These are phyloP conservation scores for Eufriesea mexicana DNA, from an alignment of 1,140 invertebrate species.

Conservation along the genomic window DNA sequence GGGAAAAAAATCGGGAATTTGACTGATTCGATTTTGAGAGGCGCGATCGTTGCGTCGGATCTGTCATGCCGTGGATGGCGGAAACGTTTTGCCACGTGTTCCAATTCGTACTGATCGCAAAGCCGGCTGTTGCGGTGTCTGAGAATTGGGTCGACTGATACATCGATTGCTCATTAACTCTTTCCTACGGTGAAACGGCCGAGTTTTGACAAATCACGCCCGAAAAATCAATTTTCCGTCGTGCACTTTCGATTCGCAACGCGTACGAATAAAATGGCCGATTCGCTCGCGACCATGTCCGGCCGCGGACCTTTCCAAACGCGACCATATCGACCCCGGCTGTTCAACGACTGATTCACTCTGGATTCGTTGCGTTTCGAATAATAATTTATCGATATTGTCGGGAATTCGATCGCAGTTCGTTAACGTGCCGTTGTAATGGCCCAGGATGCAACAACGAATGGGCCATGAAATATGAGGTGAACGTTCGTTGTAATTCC, in stretches of 20 bases:
- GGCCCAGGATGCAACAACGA: neutral
- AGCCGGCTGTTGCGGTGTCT: neutral
- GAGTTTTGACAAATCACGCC: conserved; percentile 38
- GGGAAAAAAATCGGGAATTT: no score
- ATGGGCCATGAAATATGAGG: neutral
- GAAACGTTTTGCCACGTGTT: no score
- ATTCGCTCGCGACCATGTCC: no score
- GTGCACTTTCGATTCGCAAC: neutral
- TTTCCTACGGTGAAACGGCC: neutral
- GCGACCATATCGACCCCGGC: neutral
- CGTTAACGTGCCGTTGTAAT: neutral
- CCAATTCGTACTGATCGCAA: no score
- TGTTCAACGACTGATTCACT: neutral
- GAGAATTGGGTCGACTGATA: neutral
- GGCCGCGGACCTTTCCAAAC: neutral
- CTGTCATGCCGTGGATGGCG: no score
- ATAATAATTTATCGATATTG: conserved; percentile 22
- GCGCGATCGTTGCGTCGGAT: no score
- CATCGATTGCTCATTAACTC: conserved; percentile 23
- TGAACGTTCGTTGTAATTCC: neutral
- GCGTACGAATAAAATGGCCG: conserved; percentile 33
- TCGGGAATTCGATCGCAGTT: neutral
- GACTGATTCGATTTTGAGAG: no score
- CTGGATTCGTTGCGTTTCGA: neutral
- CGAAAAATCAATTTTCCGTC: conserved; percentile 38